Conservation (phyloP, 2,113 vertebrate species). For the Tichodroma muraria region DNA sequence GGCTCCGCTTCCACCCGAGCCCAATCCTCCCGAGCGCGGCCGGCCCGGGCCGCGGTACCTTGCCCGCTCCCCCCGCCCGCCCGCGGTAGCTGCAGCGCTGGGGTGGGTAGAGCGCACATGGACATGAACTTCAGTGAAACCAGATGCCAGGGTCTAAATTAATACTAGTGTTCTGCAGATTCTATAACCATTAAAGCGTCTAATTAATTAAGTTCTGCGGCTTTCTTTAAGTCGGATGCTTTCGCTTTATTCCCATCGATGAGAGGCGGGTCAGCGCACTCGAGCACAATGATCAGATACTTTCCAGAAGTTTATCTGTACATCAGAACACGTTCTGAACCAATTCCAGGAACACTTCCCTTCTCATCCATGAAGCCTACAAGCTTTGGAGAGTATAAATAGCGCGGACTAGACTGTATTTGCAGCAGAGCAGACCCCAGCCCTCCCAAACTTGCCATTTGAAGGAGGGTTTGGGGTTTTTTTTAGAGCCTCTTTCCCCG, state of each 20-base stretch:
- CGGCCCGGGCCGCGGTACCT: not conserved
- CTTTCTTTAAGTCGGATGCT: conserved; percentile 55
- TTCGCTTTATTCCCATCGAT: conserved; percentile 57
- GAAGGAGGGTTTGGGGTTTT: not conserved
- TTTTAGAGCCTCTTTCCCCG: not conserved
- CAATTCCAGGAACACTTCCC: not conserved
- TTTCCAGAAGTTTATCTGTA: conserved; percentile 61
- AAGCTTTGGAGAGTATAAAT: not conserved
- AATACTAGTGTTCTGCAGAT: conserved; percentile 41
- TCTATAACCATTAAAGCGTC: conserved; percentile 63
- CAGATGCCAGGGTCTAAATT: conserved; percentile 33
- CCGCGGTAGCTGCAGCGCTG: not conserved
- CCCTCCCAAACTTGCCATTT: not conserved
- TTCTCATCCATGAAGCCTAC: not conserved
- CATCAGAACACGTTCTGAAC: conserved; percentile 39
- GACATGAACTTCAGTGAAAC: conserved; percentile 46
- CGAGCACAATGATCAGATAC: conserved; percentile 50
- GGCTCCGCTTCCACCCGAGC: not conserved
- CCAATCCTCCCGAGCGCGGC: not conserved
- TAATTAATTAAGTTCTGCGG: conserved; percentile 58
- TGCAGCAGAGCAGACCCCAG: not conserved
- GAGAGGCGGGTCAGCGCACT: conserved; percentile 57
- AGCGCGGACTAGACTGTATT: not conserved
- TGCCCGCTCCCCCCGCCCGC: not conserved
- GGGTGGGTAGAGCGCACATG: not conserved